Evolutionary conservation across 1,140 invertebrate species (phyloP).

Genomic region (Tetragnatha versicolor): DNA sequence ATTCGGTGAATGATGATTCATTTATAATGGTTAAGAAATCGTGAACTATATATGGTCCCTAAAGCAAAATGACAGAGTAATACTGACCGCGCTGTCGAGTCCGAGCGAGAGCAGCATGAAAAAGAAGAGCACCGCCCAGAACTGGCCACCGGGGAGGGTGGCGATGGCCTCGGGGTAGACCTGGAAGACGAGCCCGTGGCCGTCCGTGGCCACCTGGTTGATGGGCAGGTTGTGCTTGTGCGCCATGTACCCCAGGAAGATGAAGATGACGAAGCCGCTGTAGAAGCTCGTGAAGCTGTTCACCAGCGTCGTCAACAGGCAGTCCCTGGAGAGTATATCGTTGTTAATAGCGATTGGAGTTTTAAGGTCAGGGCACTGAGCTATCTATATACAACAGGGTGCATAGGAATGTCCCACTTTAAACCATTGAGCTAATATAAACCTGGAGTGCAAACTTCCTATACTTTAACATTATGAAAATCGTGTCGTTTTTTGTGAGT

Average conservation of each 20-base stretch:
- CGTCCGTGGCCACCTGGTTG: conserved; percentile 85
- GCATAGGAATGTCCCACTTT: no score
- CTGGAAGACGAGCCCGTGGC: conserved; percentile 83
- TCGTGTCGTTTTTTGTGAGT: no score
- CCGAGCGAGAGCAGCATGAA: conserved; percentile 92
- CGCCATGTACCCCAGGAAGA: conserved; percentile 91
- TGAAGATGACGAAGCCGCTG: conserved; percentile 93
- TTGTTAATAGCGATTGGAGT: no score
- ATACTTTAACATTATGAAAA: no score
- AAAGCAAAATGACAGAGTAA: background rate
- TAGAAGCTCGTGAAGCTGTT: conserved; percentile 91
- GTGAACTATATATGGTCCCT: background rate
- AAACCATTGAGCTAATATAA: no score
- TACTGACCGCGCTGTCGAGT: conserved; percentile 81
- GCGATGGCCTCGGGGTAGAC: conserved; percentile 91
- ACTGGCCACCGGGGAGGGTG: conserved; percentile 83
- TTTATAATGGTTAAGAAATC: no score
- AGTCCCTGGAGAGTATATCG: conserved; percentile 60
- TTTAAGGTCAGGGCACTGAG: no score
- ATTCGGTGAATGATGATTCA: no score
- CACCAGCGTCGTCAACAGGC: conserved; percentile 69
- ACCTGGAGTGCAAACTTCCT: no score
- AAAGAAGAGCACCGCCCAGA: conserved; percentile 92
- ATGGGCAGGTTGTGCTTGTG: conserved; percentile 82
- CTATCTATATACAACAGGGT: no score